Evolutionary conservation across 1,140 invertebrate genomes (phyloP).

Genomic region (Drosophila varians): DNA sequence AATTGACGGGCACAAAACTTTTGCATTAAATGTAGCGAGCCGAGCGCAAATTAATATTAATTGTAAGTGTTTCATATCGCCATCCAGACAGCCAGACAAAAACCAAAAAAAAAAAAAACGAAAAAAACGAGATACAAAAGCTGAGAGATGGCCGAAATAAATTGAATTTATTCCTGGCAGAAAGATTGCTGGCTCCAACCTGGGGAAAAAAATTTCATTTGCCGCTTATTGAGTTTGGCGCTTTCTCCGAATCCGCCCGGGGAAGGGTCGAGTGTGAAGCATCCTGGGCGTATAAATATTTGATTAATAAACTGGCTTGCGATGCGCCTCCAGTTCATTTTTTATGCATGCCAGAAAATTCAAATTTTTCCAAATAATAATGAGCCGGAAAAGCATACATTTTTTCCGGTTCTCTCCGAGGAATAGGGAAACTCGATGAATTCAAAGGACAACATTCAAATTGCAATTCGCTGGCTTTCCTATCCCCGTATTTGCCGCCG

Average conservation of each 20-base stretch:
- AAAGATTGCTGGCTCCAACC: conserved; percentile 57
- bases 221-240: conserved; percentile 26
- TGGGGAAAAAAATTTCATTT: conserved; percentile 62
- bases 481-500: conserved; percentile 23
- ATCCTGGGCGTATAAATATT: conserved; percentile 25
- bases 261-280: not conserved
- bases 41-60: conserved; percentile 71
- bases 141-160: conserved; percentile 44
- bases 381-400: conserved; percentile 7
- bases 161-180: conserved; percentile 69
- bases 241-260: conserved; percentile 11
- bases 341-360: conserved; percentile 40
- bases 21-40: conserved; percentile 56
- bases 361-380: conserved; percentile 48
- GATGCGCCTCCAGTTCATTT: conserved; percentile 6
- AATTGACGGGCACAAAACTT: conserved; percentile 55
- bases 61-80: conserved; percentile 58
- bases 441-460: conserved; percentile 46
- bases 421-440: not conserved
- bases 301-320: conserved; percentile 27
- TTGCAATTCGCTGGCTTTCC: conserved; percentile 47
- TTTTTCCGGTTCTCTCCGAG: not conserved
- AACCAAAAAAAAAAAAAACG: not conserved
- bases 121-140: conserved; percentile 2
- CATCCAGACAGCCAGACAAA: conserved; percentile 39